Evolutionary conservation across 2,888 invertebrate species (phyloP).

Genomic region (Tubiluchus corallicola): DNA sequence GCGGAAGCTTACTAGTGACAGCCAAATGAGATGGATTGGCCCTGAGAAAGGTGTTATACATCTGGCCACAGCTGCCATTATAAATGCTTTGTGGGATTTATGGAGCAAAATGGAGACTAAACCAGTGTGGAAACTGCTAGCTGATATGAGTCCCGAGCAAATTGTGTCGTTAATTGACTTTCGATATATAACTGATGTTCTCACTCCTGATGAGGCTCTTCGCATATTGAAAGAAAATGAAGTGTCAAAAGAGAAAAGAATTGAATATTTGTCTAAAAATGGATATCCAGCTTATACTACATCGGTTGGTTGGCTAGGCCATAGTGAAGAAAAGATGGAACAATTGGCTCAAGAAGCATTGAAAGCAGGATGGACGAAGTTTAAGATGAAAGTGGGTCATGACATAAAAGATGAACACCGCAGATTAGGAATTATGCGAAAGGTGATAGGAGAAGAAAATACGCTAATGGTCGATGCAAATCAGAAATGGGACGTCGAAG

Average conservation of each 20-base stretch:
- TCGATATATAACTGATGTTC: constrained; percentile 49
- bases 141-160: constrained; percentile 60
- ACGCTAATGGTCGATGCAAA: too few relatives aligned
- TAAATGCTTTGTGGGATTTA: constrained; percentile 81
- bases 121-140: constrained; percentile 66
- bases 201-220: too few relatives aligned
- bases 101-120: constrained; percentile 67
- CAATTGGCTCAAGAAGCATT: too few relatives aligned
- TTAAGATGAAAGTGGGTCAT: constrained; percentile 77
- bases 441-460: constrained; percentile 53
- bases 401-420: constrained; percentile 53
- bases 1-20: constrained; percentile 61
- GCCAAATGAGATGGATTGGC: constrained; percentile 82
- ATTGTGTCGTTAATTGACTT: constrained; percentile 72
- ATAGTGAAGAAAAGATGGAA: constrained; percentile 61
- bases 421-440: constrained; percentile 49
- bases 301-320: constrained; percentile 73
- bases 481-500: constrained; percentile 66
- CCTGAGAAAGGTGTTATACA: constrained; percentile 79
- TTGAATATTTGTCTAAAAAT: too few relatives aligned
- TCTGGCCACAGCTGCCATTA: constrained; percentile 62
- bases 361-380: constrained; percentile 27
- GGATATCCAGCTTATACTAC: too few relatives aligned
- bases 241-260: too few relatives aligned
- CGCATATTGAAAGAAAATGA: too few relatives aligned